Base-by-base conservation (phyloP, 92 coral and sea anemone genomes). In the Siderastrea siderea region DNA sequence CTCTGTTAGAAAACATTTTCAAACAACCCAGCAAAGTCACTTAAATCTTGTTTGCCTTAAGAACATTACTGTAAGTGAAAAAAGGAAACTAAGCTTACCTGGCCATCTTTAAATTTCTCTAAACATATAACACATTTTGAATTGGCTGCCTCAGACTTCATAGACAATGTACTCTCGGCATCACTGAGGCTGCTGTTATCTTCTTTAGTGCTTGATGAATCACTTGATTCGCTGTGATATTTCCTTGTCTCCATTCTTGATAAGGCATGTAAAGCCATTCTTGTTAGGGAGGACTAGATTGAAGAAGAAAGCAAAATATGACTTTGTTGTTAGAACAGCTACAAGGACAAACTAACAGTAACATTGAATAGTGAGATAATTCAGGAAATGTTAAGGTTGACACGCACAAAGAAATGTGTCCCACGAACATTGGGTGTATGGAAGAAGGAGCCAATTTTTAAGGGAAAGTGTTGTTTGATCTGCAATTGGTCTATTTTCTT, bases 241-340 rank as follows among this genome's bases (percentile, higher is more conserved):
- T 97, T 95, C 52, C 96, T 90, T 12, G 99, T 95, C 80, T 97
- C 99, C 99, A 97, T 97, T 84, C 96, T 92, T 58, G 99, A 97
- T 55, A 97, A 92, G 0, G 99, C 99, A 79, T 97, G 97, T 12
- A 95, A 79, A n/a, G 99, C 99, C 99, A 95, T 97, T 78, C 98
- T 93, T 80, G 99, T 94, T 38, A 97, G 93, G 38, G 99, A 97
- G 0, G 99, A 92, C 99, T 97, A 67, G 2, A 82, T 85, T 13
- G 63, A 72, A 3, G 54, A 7, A 50, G 63, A 47, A 51, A 51
- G 9, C 4, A 47, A 82, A 26, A 7, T n/a, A 49, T 3, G 58
- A 50, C 3, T 78, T 45, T 80, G 48, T 66, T 13, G 19, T 38
- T 8, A 0, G 38, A 81, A 51, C 66, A 15, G 17, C 26, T 14